A percentile compares a stretch with the other conserved stretches of the same genome.
Conservation (phyloP, 2,888 invertebrate genomes). For the Cephus pygmeus region DNA sequence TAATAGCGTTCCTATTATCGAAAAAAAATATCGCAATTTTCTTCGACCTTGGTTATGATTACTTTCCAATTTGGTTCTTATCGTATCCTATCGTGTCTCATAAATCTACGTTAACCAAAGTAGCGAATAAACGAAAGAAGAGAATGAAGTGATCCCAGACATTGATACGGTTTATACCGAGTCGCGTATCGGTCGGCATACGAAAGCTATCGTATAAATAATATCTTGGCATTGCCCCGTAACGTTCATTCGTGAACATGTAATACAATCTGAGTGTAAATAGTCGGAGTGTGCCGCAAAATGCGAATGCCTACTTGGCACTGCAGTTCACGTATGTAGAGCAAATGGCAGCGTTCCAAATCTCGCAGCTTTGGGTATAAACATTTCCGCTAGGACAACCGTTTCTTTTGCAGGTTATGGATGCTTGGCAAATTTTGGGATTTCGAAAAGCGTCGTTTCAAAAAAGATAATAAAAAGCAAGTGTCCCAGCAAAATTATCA, state of each 20-base stretch:
- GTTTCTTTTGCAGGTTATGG: conserved; percentile 30
- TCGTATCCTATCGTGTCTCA: neutral
- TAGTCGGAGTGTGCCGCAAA: conserved; percentile 46
- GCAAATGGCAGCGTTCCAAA: conserved; percentile 62
- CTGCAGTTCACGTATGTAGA: conserved; percentile 55
- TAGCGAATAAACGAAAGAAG: neutral
- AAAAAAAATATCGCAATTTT: neutral
- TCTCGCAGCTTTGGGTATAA: conserved; percentile 53
- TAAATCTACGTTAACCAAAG: neutral
- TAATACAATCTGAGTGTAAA: conserved; percentile 52
- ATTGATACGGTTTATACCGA: neutral
- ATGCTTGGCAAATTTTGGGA: conserved; percentile 25
- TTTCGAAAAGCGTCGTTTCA: neutral
- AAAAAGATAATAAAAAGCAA: conserved; percentile 16
- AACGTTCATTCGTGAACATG: conserved; percentile 14
- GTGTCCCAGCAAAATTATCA: neutral
- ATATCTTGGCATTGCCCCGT: conserved; percentile 13
- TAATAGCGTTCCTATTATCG: neutral
- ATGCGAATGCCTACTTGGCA: conserved; percentile 48
- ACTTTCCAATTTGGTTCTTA: neutral
- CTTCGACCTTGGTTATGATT: neutral
- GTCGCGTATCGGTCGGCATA: conserved; percentile 1
- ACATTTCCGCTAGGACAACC: conserved; percentile 52
- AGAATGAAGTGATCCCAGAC: neutral
- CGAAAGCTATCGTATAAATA: conserved; percentile 12